A percentile compares a stretch with the other conserved stretches of the same genome.
phyloP scores from a whole-genome alignment of 2,888 invertebrate species.

The Troides oblongomaculatus region DNA sequence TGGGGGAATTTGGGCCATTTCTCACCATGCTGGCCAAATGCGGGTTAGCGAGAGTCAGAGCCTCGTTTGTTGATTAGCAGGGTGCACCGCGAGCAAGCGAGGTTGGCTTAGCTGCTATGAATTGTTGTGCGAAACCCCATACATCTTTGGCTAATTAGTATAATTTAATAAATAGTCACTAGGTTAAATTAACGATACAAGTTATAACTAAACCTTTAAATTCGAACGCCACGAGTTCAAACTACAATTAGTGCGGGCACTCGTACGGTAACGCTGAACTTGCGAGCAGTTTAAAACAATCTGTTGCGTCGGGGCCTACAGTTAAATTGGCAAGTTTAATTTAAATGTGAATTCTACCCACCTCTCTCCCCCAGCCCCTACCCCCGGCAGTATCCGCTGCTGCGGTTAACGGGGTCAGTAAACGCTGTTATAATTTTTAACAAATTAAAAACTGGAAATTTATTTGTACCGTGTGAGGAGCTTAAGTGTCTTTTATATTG shows the following conservation, averaged over 20 bases:
- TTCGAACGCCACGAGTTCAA: conserved; percentile 7
- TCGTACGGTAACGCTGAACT: conserved; percentile 1
- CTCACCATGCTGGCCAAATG: too few species aligned
- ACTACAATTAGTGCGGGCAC: conserved; percentile 5
- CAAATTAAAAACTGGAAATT: too few species aligned
- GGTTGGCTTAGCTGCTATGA: too few species aligned
- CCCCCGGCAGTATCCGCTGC: neutral
- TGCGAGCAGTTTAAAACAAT: conserved; percentile 18
- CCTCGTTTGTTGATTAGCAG: too few species aligned
- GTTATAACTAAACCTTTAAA: neutral
- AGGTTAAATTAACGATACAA: neutral
- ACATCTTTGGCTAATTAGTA: too few species aligned
- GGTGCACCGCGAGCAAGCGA: too few species aligned
- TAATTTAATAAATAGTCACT: neutral
- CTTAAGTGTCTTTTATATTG: too few species aligned
- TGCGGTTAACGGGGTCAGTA: neutral
- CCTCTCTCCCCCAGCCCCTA: neutral
- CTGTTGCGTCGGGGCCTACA: conserved; percentile 6
- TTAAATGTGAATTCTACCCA: conserved; percentile 8
- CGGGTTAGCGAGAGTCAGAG: too few species aligned
- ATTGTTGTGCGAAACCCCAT: too few species aligned
- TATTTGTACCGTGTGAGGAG: too few species aligned
- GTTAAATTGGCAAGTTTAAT: conserved; percentile 11
- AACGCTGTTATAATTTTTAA: too few species aligned
- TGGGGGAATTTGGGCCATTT: too few species aligned